A percentile compares a stretch with the other conserved stretches of the same genome.
These are phyloP conservation scores for Nyctibius bracteatus DNA, from an alignment of 2,113 vertebrate genomes.

Conservation along the genomic window DNA sequence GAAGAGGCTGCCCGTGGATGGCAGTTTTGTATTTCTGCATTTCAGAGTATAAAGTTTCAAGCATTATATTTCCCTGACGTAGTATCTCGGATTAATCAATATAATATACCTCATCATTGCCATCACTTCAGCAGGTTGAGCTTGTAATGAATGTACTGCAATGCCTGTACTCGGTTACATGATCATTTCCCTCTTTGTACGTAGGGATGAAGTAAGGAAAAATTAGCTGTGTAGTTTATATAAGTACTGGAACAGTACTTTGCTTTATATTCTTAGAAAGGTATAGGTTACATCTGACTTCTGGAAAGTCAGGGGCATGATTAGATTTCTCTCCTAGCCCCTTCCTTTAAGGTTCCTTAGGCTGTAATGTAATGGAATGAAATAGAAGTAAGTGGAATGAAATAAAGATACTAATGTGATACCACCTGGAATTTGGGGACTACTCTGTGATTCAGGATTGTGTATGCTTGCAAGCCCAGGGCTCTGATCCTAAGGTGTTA, in stretches of 20 bases:
- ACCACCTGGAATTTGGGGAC: neutral
- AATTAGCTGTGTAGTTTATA: neutral
- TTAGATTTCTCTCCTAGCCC: slow-evolving; percentile 26
- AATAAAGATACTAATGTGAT: neutral
- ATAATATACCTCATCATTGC: neutral
- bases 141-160: neutral
- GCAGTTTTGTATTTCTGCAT: slow-evolving; percentile 27
- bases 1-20: neutral
- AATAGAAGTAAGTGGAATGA: neutral
- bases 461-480: neutral
- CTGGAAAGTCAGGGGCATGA: slow-evolving; percentile 14
- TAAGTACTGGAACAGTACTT: neutral
- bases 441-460: neutral
- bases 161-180: rapidly evolving
- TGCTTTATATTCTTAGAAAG: slow-evolving; percentile 31
- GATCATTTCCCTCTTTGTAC: neutral
- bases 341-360: neutral
- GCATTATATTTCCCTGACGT: neutral
- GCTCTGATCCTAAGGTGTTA: neutral
- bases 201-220: neutral
- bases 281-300: slow-evolving; percentile 1
- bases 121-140: neutral
- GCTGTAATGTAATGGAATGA: neutral
- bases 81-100: neutral
- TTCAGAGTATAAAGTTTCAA: neutral